phyloP scores from a whole-genome alignment of 2,113 vertebrate genomes.

The Axis porcinus region DNA sequence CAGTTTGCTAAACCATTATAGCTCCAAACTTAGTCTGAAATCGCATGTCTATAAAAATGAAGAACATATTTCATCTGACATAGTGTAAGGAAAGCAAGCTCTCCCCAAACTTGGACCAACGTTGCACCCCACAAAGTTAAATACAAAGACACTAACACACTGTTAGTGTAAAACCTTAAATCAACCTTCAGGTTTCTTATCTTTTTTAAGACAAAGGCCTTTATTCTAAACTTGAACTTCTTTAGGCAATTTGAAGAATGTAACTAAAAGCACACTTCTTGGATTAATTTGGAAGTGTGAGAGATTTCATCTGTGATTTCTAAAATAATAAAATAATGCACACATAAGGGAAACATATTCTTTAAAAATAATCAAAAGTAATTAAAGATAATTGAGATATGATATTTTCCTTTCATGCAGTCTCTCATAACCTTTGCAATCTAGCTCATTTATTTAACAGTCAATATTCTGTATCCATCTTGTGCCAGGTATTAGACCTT shows the following conservation, averaged over 20 bases:
- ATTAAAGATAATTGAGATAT: not conserved
- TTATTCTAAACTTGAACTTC: not conserved
- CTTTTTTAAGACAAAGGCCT: not conserved
- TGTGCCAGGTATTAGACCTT: not conserved
- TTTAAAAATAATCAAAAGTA: not conserved
- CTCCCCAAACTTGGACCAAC: not conserved
- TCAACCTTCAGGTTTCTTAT: not conserved
- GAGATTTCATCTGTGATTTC: not conserved
- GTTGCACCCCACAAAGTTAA: not conserved
- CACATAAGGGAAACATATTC: not conserved
- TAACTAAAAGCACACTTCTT: not conserved
- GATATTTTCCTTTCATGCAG: not conserved
- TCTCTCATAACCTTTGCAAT: not conserved
- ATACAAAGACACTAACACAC: not conserved
- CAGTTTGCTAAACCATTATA: not conserved
- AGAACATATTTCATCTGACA: not conserved
- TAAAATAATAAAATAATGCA: not conserved
- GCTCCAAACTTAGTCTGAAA: not conserved
- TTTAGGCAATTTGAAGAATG: not conserved
- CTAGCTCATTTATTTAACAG: not conserved
- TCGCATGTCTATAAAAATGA: not conserved
- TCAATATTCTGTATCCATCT: not conserved
- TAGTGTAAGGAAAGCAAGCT: not conserved
- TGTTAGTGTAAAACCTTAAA: not conserved
- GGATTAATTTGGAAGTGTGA: not conserved